phyloP scores from a whole-genome alignment of 2,113 vertebrate genomes.

The Hypomesus transpacificus region DNA sequence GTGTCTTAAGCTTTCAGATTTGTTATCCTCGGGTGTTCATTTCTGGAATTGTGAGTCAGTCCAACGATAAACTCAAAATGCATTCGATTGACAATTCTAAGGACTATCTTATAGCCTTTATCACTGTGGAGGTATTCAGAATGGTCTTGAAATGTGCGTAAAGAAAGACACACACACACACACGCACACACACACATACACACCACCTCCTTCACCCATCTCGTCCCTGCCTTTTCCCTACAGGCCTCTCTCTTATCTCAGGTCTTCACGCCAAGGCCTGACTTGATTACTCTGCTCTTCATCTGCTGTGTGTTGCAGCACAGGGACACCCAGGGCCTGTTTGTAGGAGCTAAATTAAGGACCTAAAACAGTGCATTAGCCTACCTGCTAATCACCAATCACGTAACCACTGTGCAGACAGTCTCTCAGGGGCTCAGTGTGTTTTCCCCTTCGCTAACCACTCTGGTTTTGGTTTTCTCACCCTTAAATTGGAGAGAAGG shows the following conservation, averaged over 20 bases:
- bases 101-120: too few species aligned
- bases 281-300: slow-evolving; percentile 48
- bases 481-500: slow-evolving; percentile 37
- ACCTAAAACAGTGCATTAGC: slow-evolving; percentile 45
- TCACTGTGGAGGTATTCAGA: too few species aligned
- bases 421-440: slow-evolving; percentile 32
- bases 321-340: slow-evolving; percentile 29
- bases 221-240: not conserved
- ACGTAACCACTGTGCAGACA: slow-evolving; percentile 11
- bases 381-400: slow-evolving; percentile 58
- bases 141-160: too few species aligned
- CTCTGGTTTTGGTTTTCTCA: slow-evolving; percentile 16
- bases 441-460: slow-evolving; percentile 44
- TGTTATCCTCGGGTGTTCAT: too few species aligned
- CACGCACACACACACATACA: too few species aligned
- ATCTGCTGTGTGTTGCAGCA: slow-evolving; percentile 36
- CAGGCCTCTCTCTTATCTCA: slow-evolving; percentile 8
- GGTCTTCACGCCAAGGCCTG: slow-evolving; percentile 23
- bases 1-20: too few species aligned
- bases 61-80: too few species aligned
- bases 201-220: too few species aligned
- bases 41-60: too few species aligned
- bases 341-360: slow-evolving; percentile 54
- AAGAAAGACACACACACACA: too few species aligned
- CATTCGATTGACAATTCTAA: too few species aligned